These are phyloP conservation scores for Aporophyla lueneburgensis DNA, from an alignment of 2,888 invertebrate species.

Conservation along the genomic window DNA sequence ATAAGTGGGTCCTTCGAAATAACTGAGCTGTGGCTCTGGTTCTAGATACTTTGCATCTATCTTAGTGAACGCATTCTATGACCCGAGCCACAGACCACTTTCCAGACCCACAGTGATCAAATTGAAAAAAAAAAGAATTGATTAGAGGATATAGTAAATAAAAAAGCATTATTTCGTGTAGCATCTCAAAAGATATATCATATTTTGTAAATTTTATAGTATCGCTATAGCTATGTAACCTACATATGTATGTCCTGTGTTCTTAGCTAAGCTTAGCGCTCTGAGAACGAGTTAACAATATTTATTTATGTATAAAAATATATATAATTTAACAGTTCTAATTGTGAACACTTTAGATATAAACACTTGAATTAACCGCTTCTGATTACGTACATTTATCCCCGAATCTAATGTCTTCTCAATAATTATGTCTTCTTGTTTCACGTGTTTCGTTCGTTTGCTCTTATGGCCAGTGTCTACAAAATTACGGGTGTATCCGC, in stretches of 20 bases:
- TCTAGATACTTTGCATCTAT: slow-evolving; percentile 43
- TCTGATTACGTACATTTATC: slow-evolving; percentile 61
- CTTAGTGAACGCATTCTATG: slow-evolving; percentile 47
- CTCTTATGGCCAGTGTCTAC: slow-evolving; percentile 66
- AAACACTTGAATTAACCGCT: slow-evolving; percentile 67
- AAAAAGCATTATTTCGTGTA: slow-evolving; percentile 88
- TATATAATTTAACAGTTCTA: slow-evolving; percentile 67
- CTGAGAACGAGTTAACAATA: slow-evolving; percentile 84
- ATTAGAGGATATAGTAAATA: slow-evolving; percentile 85
- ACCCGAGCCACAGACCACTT: slow-evolving; percentile 56
- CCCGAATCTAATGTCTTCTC: slow-evolving; percentile 45
- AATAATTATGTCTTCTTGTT: slow-evolving; percentile 46
- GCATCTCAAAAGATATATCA: slow-evolving; percentile 90
- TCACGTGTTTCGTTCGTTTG: slow-evolving; percentile 54
- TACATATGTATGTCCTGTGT: slow-evolving; percentile 86
- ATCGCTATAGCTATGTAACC: slow-evolving; percentile 87
- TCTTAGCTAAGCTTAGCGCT: slow-evolving; percentile 89
- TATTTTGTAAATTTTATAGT: slow-evolving; percentile 91
- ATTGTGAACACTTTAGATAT: slow-evolving; percentile 68
- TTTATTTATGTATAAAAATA: slow-evolving; percentile 76
- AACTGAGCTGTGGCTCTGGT: slow-evolving; percentile 33
- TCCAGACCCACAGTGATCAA: slow-evolving; percentile 81
- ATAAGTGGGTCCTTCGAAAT: slow-evolving; percentile 61
- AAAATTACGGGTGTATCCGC: slow-evolving; percentile 8
- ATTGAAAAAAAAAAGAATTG: slow-evolving; percentile 86